Evolutionary conservation across 2,888 invertebrate genomes (phyloP), one percentile per base, ranked within the genome.

Genomic region (Pharmacophagus antenor): DNA sequence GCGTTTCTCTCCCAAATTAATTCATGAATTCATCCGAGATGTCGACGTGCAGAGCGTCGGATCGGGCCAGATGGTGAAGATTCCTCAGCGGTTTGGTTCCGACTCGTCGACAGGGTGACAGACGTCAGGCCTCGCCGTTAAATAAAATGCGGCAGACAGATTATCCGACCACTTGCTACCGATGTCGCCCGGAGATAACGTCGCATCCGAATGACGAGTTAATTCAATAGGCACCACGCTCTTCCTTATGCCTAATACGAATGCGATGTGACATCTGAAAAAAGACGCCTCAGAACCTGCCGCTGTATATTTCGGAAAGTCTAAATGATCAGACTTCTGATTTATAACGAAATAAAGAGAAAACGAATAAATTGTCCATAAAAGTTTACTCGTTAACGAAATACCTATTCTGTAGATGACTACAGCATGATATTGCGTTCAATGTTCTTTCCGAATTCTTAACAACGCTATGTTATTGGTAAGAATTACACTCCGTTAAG

Each of bases 191-290:
- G 27, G 63, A 63, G 85, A 85, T 85, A 85, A 77, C 72, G 83
- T 83, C 80, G 46, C 72, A 66, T 65, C 67, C 65, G 73, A 72
- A 79, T 82, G 85, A 86, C 76, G 83, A 77, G 77, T 84, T 86
- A 85, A 86, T 87, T 85, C 81, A 80, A 84, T 81, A 81, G 79
- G 70, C 70, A 70, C 73, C 72, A 79, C 76, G 76, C 77, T 78
- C 79, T 77, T 70, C 71, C 74, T 73, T 72, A 67, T 69, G 70
- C 72, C 76, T 72, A 62, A 77, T 69, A 78, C 72, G 75, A 77
- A 82, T 77, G 71, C 62, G 71, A 78, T 72, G 68, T 74, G 81
- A 82, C 80, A 70, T 72, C 63, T 72, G 66, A 50, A 54, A 53
- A 48, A 12, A 31, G n/a, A 50, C 49, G 27, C 15, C 51, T 51